Evolutionary conservation across 2,888 invertebrate species (phyloP).

Genomic region (Metellina segmentata): DNA sequence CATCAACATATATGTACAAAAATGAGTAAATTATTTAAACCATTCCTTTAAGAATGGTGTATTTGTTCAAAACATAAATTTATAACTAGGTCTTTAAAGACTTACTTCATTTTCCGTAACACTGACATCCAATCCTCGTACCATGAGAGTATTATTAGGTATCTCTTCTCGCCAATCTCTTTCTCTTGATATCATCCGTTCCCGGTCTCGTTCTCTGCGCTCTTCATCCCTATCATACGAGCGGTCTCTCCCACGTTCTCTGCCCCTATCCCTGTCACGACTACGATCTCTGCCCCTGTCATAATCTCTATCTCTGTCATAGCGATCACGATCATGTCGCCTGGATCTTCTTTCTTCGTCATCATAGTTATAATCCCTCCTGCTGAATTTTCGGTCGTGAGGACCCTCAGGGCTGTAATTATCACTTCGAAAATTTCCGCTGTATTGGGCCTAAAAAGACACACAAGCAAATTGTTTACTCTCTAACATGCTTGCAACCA

Average conservation of each 20-base stretch:
- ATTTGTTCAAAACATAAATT: background rate
- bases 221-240: conserved; percentile 61
- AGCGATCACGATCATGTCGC: conserved; percentile 70
- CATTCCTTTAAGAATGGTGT: background rate
- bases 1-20: background rate
- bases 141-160: conserved; percentile 85
- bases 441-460: conserved; percentile 32
- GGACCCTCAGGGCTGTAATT: conserved; percentile 44
- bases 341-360: conserved; percentile 64
- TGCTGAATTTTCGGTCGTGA: conserved; percentile 44
- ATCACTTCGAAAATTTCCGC: conserved; percentile 54
- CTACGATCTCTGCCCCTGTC: conserved; percentile 73
- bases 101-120: conserved; percentile 89
- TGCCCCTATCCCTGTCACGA: conserved; percentile 72
- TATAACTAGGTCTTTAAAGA: too few relatives aligned
- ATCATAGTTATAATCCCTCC: conserved; percentile 61
- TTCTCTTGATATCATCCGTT: conserved; percentile 67
- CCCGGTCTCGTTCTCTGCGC: conserved; percentile 72
- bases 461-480: too few relatives aligned
- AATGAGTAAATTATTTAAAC: background rate
- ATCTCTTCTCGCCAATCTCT: conserved; percentile 77
- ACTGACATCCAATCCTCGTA: conserved; percentile 88
- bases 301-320: conserved; percentile 75
- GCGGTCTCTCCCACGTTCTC: conserved; percentile 60
- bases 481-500: too few relatives aligned